Percentiles rank a stretch among this genome's conserved stretches.
These are phyloP conservation scores for Plectropomus leopardus DNA, from an alignment of 2,113 vertebrate genomes.

Conservation along the genomic window DNA sequence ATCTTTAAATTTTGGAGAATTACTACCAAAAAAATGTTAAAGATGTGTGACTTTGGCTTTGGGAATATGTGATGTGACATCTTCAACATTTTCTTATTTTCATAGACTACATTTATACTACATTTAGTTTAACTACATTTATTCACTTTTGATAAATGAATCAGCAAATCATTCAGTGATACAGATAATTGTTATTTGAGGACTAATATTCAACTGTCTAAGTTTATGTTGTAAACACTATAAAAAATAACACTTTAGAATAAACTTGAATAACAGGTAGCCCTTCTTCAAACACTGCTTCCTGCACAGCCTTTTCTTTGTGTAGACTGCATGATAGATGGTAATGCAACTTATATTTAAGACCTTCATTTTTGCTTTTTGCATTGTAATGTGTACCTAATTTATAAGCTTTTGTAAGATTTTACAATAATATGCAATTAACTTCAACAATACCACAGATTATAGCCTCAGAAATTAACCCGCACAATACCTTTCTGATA, in stretches of 20 bases:
- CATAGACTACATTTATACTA: no score
- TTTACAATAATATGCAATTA: not conserved
- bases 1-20: not conserved
- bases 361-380: not conserved
- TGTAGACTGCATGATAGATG: not conserved
- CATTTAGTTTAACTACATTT: not conserved
- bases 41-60: no score
- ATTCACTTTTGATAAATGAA: not conserved
- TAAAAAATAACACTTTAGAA: not conserved
- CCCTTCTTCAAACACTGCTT: not conserved
- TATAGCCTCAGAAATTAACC: not conserved
- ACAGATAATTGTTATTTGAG: no score
- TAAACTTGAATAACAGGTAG: not conserved
- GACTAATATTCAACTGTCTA: no score
- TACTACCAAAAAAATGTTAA: no score
- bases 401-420: not conserved
- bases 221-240: not conserved
- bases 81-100: not conserved
- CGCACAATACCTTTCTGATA: not conserved
- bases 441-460: not conserved
- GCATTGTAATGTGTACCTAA: not conserved
- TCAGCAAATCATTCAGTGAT: no score
- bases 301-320: not conserved
- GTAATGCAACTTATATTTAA: not conserved
- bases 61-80: no score